A percentile compares a stretch with the other conserved stretches of the same genome.
These are phyloP conservation scores for Caenorhabditis sp. DNA, from an alignment of 2,888 invertebrate species.

Conservation along the genomic window DNA sequence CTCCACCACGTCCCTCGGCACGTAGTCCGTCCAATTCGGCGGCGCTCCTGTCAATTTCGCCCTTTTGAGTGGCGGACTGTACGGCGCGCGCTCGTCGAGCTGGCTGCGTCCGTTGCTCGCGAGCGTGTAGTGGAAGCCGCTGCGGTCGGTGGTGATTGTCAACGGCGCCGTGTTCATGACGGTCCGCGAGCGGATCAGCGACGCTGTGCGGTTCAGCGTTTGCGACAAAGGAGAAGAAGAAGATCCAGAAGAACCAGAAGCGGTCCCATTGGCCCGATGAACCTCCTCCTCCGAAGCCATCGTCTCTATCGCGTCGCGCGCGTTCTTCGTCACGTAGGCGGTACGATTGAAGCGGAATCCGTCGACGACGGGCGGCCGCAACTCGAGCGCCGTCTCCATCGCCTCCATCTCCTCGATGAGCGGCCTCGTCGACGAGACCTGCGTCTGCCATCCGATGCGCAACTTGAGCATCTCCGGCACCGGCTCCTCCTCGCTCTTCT, in stretches of 20 bases:
- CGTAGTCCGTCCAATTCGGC: conserved; percentile 37
- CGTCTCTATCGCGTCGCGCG: conserved; percentile 21
- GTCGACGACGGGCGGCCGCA: conserved; percentile 55
- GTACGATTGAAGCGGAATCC: conserved; percentile 65
- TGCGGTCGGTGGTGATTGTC: conserved; percentile 37
- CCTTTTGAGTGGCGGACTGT: conserved; percentile 61
- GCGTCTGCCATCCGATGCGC: conserved; percentile 38
- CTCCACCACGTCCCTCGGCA: conserved; percentile 39
- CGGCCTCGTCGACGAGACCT: conserved; percentile 34
- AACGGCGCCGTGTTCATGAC: conserved; percentile 33
- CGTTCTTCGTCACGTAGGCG: conserved; percentile 29
- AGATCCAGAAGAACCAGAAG: neutral
- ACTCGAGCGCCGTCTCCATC: conserved; percentile 1
- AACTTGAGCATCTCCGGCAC: conserved; percentile 61
- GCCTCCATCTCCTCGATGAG: conserved; percentile 61
- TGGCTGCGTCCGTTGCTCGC: conserved; percentile 39
- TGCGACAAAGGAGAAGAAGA: too few relatives aligned
- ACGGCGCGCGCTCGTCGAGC: conserved; percentile 23
- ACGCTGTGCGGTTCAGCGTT: neutral
- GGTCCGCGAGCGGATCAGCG: conserved; percentile 45
- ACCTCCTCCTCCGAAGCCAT: conserved; percentile 31
- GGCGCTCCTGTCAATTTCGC: conserved; percentile 38
- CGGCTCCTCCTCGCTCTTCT: conserved; percentile 11
- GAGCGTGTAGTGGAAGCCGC: conserved; percentile 61
- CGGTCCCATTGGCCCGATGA: too few relatives aligned